Base-by-base conservation (phyloP, 2,888 invertebrate genomes). In the Notodonta dromedarius region DNA sequence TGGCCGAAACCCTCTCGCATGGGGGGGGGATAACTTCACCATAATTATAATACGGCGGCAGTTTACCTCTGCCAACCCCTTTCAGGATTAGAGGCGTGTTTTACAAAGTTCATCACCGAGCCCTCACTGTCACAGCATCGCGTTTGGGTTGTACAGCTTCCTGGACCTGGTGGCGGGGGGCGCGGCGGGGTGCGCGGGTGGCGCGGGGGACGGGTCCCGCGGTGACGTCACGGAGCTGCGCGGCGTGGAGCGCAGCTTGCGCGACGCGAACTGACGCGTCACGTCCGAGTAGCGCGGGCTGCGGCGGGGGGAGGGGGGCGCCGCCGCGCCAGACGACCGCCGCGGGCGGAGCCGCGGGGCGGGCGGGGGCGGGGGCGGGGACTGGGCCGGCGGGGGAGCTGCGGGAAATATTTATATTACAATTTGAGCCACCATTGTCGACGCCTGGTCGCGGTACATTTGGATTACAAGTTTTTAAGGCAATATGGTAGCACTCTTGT, bases 201-300 rank as follows among this genome's bases (percentile, higher is more conserved):
- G 44, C 55, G 60, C 13, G 13, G 59, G 52, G 9, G 54, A 42
- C 35, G 42, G 11, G 44, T 52, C 12, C n/a, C 48, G 44, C 57
- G 60, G n/a, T n/a, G 59, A 6, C 42, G 58, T 6, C n/a, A 4
- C 14, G 2, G 42, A 11, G 42, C 40, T 16, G 11, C 56, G 42
- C 24, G 69, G 70, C 7, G 72, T 67, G 35, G 66, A 63, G 16
- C 61, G 61, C 44, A 16, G 14, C 50, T 64, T 66, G 5, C 71
- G 63, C 9, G 62, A 42, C 48, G 80, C 79, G 67, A 80, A 81
- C 50, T 67, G 68, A 0, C 76, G 71, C 59, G 78, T 80, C 54
- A 82, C 62, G 11, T 78, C 74, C 13, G 77, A 73, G 73, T 83
- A 82, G 6, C 77, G 74, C 63, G 12, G 74, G 77, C 50, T 58